Conservation (phyloP, 2,797 vertebrate genomes). For the Danio aesculapii region DNA sequence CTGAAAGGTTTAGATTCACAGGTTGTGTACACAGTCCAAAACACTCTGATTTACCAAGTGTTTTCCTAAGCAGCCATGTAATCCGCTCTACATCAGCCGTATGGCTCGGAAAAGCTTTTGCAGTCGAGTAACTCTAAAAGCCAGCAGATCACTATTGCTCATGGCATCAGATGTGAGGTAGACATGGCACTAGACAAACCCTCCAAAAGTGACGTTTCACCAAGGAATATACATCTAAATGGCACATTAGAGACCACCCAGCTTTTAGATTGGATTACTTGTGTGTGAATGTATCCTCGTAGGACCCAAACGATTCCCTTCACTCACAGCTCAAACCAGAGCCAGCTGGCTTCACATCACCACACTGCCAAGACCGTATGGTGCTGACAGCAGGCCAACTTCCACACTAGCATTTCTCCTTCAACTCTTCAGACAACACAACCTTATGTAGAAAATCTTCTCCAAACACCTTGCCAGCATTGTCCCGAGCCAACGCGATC, state of each 20-base stretch:
- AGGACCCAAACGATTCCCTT: conserved; percentile 29
- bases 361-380: conserved; percentile 53
- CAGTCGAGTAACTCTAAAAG: conserved; percentile 44
- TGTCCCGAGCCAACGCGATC: conserved; percentile 55
- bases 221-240: conserved; percentile 34
- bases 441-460: conserved; percentile 36
- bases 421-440: conserved; percentile 21
- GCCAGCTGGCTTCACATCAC: conserved; percentile 51
- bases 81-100: conserved; percentile 46
- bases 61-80: conserved; percentile 52
- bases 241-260: conserved; percentile 47
- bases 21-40: conserved; percentile 38
- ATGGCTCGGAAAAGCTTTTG: conserved; percentile 48
- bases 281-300: conserved; percentile 22
- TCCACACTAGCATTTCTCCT: conserved; percentile 46
- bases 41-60: conserved; percentile 32
- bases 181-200: conserved; percentile 25
- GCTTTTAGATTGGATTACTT: conserved; percentile 41
- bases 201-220: conserved; percentile 30
- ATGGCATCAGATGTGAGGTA: conserved; percentile 36
- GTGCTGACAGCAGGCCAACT: conserved; percentile 47
- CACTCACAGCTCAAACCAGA: conserved; percentile 33
- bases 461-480: conserved; percentile 37
- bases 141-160: conserved; percentile 35
- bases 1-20: conserved; percentile 23